These are phyloP conservation scores for Drosophila grimshawi DNA, from an alignment of 1,140 invertebrate genomes.

Conservation along the genomic window DNA sequence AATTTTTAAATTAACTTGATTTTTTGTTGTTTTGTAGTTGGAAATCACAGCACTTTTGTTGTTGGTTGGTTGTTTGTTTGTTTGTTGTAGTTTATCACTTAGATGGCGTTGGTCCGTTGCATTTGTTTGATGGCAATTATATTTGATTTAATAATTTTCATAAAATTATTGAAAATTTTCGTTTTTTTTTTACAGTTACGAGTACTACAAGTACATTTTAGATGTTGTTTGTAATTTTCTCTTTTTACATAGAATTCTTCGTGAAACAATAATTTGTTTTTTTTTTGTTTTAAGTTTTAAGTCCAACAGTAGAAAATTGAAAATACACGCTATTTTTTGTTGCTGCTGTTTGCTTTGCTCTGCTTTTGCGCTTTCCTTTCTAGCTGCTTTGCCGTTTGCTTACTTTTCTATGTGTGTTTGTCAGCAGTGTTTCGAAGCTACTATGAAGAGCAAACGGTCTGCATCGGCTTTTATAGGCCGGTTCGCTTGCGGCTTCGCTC, in stretches of 20 bases:
- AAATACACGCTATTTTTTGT: slow-evolving; percentile 62
- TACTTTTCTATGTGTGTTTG: slow-evolving; percentile 55
- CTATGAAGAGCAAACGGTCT: slow-evolving; percentile 60
- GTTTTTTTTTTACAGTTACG: slow-evolving; percentile 38
- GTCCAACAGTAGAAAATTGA: slow-evolving; percentile 69
- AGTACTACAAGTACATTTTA: slow-evolving; percentile 51
- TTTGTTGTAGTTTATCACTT: slow-evolving; percentile 78
- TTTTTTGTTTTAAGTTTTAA: slow-evolving; percentile 13
- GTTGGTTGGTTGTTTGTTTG: slow-evolving; percentile 60
- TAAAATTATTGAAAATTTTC: slow-evolving; percentile 55
- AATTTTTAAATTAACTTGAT: slow-evolving; percentile 60
- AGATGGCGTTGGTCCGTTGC: slow-evolving; percentile 84
- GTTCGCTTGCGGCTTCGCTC: slow-evolving; percentile 16
- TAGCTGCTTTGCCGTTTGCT: slow-evolving; percentile 49
- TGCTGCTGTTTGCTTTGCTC: slow-evolving; percentile 43
- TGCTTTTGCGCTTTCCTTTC: slow-evolving; percentile 38
- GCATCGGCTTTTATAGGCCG: slow-evolving; percentile 66
- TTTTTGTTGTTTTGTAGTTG: slow-evolving; percentile 77
- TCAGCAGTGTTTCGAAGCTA: slow-evolving; percentile 83
- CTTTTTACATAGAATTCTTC: slow-evolving; percentile 79
- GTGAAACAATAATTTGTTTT: slow-evolving; percentile 61
- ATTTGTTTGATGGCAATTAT: slow-evolving; percentile 82
- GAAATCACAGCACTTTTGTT: slow-evolving; percentile 83
- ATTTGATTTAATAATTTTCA: slow-evolving; percentile 58
- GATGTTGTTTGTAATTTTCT: slow-evolving; percentile 24